Evolutionary conservation across 2,888 invertebrate genomes (phyloP).

Genomic region (Yponomeuta evonymella): DNA sequence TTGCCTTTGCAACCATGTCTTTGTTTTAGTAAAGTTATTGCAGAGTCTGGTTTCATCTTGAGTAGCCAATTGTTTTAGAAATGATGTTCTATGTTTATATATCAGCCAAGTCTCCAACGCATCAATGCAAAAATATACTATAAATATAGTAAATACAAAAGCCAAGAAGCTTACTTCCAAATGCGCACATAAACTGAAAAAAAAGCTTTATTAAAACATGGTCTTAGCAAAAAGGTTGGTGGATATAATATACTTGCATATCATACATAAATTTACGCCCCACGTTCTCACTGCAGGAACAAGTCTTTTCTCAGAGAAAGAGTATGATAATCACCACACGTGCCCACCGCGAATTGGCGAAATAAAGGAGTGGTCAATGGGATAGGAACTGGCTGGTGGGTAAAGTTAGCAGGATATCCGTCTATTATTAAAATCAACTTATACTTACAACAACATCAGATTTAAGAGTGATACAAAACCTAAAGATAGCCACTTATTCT

Average conservation of each 20-base stretch:
- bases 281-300: no score
- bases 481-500: conserved; percentile 55
- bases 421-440: not conserved
- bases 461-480: conserved; percentile 49
- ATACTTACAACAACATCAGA: conserved; percentile 56
- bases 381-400: no score
- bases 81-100: conserved; percentile 60
- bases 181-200: conserved; percentile 51
- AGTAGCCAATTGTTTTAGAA: conserved; percentile 47
- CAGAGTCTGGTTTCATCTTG: conserved; percentile 30
- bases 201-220: conserved; percentile 12
- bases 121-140: conserved; percentile 44
- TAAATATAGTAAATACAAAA: conserved; percentile 41
- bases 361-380: no score
- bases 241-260: not conserved
- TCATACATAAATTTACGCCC: not conserved
- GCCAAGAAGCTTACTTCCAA: conserved; percentile 50
- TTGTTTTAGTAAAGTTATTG: conserved; percentile 24
- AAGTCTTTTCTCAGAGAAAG: no score
- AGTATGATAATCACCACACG: no score
- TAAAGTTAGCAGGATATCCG: no score
- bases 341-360: no score
- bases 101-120: conserved; percentile 63
- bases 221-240: not conserved
- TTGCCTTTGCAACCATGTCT: conserved; percentile 39